These are phyloP conservation scores for Mormyrops boulengeri DNA, from an alignment of 2,797 vertebrate species.

Conservation along the genomic window DNA sequence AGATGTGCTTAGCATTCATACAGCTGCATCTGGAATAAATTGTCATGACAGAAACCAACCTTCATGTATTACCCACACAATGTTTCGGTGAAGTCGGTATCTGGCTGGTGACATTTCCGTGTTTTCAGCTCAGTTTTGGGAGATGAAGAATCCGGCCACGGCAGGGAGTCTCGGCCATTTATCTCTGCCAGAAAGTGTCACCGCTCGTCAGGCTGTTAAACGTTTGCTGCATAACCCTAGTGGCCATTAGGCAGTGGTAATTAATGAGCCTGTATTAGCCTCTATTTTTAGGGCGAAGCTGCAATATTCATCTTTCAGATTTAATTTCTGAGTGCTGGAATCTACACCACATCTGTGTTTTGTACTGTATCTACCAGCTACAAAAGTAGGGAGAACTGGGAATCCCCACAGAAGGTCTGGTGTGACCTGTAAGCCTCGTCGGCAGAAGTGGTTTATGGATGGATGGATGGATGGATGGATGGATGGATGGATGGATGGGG, in stretches of 20 bases:
- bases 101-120: conserved; percentile 31
- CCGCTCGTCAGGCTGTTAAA: not conserved
- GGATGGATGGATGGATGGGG: not conserved
- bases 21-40: conserved; percentile 20
- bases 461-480: not conserved
- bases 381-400: not conserved
- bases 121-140: conserved; percentile 25
- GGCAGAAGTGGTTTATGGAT: not conserved
- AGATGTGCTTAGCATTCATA: conserved; percentile 14
- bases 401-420: not conserved
- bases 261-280: conserved; percentile 21
- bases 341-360: not conserved
- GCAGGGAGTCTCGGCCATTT: conserved; percentile 27
- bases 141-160: conserved; percentile 31
- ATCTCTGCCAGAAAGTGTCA: conserved; percentile 22
- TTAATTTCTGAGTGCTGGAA: not conserved
- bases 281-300: not conserved
- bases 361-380: not conserved
- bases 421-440: not conserved
- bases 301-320: conserved; percentile 8
- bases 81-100: conserved; percentile 22
- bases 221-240: conserved; percentile 11
- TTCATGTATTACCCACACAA: not conserved
- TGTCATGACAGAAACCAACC: conserved; percentile 15
- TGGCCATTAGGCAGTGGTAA: conserved; percentile 19